phyloP scores from a whole-genome alignment of 2,113 vertebrate species.

The Labeo rohita region DNA sequence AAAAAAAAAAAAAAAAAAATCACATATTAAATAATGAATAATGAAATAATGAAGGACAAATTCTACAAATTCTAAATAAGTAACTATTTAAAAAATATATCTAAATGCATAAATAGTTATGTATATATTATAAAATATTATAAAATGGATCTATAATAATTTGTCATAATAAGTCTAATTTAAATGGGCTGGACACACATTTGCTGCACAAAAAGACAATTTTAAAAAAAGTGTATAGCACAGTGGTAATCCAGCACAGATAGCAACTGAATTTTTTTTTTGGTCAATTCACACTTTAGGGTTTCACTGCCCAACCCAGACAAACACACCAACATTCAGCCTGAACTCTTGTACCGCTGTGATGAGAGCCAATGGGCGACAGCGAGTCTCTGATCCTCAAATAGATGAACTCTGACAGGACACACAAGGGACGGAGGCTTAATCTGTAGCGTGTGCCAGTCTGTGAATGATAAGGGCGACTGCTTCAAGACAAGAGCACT shows the following conservation, averaged over 20 bases:
- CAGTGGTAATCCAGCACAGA: neutral
- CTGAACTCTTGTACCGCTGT: constrained; percentile 5
- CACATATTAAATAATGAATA: too few relatives aligned
- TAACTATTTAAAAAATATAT: too few relatives aligned
- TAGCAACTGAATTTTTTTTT: too few relatives aligned
- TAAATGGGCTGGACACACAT: neutral
- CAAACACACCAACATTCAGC: neutral
- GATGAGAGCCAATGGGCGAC: neutral
- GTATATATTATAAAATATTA: neutral
- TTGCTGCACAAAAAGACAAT: neutral
- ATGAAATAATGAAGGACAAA: too few relatives aligned
- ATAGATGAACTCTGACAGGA: constrained; percentile 10
- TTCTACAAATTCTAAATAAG: neutral
- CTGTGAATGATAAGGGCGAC: constrained; percentile 1
- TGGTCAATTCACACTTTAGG: neutral
- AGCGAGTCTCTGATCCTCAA: neutral
- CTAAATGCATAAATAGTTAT: neutral
- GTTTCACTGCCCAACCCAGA: neutral
- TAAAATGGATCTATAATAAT: neutral
- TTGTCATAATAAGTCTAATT: neutral
- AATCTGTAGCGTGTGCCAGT: neutral
- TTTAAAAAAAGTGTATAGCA: neutral
- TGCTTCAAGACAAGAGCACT: constrained; percentile 6
- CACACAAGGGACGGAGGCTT: neutral
- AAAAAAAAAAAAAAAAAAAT: too few relatives aligned